A percentile compares a stretch with the other conserved stretches of the same genome.
phyloP scores from a whole-genome alignment of 2,888 invertebrate genomes.

The Nymphalis c-album region DNA sequence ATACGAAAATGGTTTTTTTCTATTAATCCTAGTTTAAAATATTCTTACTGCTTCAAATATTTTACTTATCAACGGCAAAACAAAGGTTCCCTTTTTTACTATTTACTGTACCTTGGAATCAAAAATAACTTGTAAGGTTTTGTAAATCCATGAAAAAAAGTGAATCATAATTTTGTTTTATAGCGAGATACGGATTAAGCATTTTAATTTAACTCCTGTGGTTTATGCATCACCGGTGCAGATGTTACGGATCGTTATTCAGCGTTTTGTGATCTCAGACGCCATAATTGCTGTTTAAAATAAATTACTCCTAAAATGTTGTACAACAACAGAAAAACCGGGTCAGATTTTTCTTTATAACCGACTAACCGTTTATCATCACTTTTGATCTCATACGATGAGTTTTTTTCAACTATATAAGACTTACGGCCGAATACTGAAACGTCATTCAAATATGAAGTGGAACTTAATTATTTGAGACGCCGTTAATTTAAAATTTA shows the following conservation, averaged over 20 bases:
- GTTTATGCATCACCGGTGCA: slow-evolving; percentile 15
- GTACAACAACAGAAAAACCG: not conserved
- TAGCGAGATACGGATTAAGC: not conserved
- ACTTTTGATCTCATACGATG: not conserved
- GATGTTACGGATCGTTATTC: slow-evolving; percentile 13
- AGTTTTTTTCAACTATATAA: too few species aligned
- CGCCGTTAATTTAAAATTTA: too few species aligned
- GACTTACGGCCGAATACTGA: too few species aligned
- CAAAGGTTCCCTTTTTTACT: too few species aligned
- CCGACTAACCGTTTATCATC: not conserved
- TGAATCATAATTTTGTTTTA: not conserved
- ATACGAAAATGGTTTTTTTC: too few species aligned
- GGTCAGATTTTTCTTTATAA: not conserved
- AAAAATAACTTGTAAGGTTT: not conserved
- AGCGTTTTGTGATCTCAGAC: slow-evolving; percentile 3
- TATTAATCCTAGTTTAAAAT: too few species aligned
- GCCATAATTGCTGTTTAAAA: slow-evolving; percentile 9
- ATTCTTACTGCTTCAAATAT: too few species aligned
- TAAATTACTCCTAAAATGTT: not conserved
- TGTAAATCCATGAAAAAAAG: not conserved
- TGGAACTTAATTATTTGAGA: too few species aligned
- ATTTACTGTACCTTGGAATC: too few species aligned
- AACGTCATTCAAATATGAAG: too few species aligned
- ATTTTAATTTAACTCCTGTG: slow-evolving; percentile 15
- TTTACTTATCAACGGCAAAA: too few species aligned